Base-by-base conservation (phyloP, 1,140 invertebrate genomes). In the Cyphomyrmex costatus region DNA sequence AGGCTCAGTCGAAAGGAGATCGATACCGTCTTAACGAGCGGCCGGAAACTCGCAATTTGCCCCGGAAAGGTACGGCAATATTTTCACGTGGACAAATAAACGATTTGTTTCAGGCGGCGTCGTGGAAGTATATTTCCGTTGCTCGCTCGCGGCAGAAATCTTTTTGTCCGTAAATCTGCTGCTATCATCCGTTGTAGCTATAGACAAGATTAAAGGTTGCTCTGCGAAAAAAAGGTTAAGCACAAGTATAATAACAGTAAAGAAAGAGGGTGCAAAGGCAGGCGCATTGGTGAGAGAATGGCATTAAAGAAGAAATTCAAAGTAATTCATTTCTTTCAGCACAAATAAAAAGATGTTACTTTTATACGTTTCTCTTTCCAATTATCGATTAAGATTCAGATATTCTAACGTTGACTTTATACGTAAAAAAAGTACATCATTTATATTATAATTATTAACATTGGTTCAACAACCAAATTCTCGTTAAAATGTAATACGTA, bases 21-120 rank as follows among this genome's bases (percentile, higher is more conserved):
- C 68, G 53, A 83, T 83, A 83, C 24, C 42, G 19, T 49, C 68
- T 83, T 83, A 83, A 83, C 79, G 79, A 83, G 56, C 53, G n/a
- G 56, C 79, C 68, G 79, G 79, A 83, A 83, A 83, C 79, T 83
- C 68, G 79, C 79, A 83, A 83, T 83, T 83, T 83, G 79, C 53
- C n/a, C 79, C 68, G 53, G 79, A 83, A 83, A 83, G 79, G 79
- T 51, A 73, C 36, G 66, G 66, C 68, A 49, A 83, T 83, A 83
- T 83, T 83, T 83, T 83, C 79, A 74, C 79, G 79, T 83, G 53
- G 68, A 73, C 79, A 83, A 83, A 83, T 83, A 83, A 73, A 83
- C 68, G 79, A 83, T 83, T 83, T 83, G 79, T 83, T 83, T 83
- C 79, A 73, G 51, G 79, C 68, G 68, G 68, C 68, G 27, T 51